Conservation (phyloP, 2,888 invertebrate species). For the Megaustenia siamemsis region DNA sequence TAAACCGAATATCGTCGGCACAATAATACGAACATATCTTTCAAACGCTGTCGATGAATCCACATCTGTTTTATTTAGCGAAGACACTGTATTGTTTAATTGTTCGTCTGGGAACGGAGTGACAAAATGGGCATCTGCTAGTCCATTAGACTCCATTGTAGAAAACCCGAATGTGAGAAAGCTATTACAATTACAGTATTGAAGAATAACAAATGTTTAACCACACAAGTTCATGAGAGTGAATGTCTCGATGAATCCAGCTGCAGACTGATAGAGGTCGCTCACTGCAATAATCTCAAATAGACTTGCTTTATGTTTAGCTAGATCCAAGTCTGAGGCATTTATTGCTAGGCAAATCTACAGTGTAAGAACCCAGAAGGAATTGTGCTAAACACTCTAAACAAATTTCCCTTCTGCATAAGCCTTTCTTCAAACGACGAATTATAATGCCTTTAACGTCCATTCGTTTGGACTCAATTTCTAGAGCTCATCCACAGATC, state of each 20-base stretch:
- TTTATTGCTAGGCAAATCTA: slow-evolving; percentile 1
- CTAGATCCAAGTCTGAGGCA: neutral
- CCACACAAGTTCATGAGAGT: too few species aligned
- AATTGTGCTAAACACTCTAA: slow-evolving; percentile 28
- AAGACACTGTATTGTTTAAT: neutral
- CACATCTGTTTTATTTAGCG: neutral
- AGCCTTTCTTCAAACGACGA: slow-evolving; percentile 40
- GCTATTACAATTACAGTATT: neutral
- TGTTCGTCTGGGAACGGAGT: neutral
- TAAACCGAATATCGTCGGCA: slow-evolving; percentile 87
- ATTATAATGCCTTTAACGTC: slow-evolving; percentile 51
- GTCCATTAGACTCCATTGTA: slow-evolving; percentile 28
- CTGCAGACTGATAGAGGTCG: too few species aligned
- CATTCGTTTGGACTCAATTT: slow-evolving; percentile 17
- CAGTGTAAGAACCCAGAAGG: neutral
- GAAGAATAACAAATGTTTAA: too few species aligned
- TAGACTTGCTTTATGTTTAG: neutral
- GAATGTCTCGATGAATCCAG: too few species aligned
- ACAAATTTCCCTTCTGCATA: slow-evolving; percentile 16
- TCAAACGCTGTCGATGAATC: slow-evolving; percentile 53
- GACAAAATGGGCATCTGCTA: slow-evolving; percentile 38
- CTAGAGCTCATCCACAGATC: neutral
- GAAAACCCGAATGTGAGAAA: neutral
- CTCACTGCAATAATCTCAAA: neutral
- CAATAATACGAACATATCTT: slow-evolving; percentile 69